Percentiles rank a stretch among this genome's conserved stretches.
These are phyloP conservation scores for Scolopax mira DNA, from an alignment of 2,113 vertebrate genomes.

Conservation along the genomic window DNA sequence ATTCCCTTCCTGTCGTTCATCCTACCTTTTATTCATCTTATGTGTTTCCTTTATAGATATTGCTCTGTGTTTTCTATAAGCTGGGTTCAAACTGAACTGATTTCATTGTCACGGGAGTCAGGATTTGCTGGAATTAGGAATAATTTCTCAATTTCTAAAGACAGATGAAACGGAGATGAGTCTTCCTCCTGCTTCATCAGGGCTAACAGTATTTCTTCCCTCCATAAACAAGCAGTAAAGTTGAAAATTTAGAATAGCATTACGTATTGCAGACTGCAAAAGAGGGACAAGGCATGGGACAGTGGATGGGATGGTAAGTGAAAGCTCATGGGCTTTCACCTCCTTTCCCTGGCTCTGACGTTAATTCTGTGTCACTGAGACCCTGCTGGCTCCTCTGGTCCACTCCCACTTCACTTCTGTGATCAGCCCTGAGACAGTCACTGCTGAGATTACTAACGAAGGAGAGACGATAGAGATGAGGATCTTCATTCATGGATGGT, in stretches of 20 bases:
- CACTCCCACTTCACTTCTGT: not conserved
- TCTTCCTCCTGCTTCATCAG: not conserved
- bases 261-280: not conserved
- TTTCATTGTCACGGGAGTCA: not conserved
- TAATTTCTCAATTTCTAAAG: not conserved
- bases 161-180: not conserved
- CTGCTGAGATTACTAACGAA: not conserved
- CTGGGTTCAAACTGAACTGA: not conserved
- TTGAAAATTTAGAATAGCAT: not conserved
- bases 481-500: not conserved
- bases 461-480: not conserved
- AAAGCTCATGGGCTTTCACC: not conserved
- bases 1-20: not conserved
- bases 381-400: not conserved
- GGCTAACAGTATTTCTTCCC: not conserved
- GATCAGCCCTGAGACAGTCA: rapidly evolving
- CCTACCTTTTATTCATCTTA: not conserved
- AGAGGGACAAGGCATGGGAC: not conserved
- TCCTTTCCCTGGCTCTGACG: not conserved
- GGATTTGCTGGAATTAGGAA: not conserved
- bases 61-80: not conserved
- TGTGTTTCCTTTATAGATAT: not conserved
- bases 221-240: not conserved
- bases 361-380: not conserved
- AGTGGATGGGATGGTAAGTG: not conserved